Conservation (phyloP, 2,113 vertebrate species). For the Gorsachius goisagi region DNA sequence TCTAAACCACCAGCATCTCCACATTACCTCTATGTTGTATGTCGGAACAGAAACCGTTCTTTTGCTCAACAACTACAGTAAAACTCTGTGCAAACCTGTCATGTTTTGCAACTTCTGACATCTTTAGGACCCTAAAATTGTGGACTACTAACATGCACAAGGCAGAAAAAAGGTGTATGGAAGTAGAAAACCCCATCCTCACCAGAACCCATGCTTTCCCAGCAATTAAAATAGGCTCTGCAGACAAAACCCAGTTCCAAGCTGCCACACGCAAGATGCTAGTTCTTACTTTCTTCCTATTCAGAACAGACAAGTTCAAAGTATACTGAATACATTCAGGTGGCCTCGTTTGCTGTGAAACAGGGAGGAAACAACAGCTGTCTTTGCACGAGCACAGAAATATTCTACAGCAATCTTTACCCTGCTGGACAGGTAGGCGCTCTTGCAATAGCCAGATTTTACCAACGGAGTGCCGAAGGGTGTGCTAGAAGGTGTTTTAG, state of each 20-base stretch:
- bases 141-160: background rate
- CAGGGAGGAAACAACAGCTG: background rate
- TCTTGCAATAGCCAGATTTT: background rate
- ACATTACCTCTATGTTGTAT: rapidly evolving
- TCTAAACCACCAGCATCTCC: background rate
- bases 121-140: background rate
- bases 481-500: background rate
- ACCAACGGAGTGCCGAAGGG: background rate
- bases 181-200: background rate
- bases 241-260: background rate
- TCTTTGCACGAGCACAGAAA: background rate
- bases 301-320: background rate
- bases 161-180: too few species aligned
- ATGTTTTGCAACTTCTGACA: background rate
- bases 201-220: background rate
- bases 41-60: background rate
- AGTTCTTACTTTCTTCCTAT: background rate
- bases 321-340: background rate
- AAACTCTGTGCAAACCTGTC: rapidly evolving
- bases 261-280: background rate
- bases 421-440: background rate
- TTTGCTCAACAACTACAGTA: background rate
- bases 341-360: background rate
- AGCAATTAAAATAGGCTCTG: background rate
- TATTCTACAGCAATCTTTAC: background rate